Conservation (phyloP, 2,113 vertebrate species). For the Sarotherodon lohbergeri region DNA sequence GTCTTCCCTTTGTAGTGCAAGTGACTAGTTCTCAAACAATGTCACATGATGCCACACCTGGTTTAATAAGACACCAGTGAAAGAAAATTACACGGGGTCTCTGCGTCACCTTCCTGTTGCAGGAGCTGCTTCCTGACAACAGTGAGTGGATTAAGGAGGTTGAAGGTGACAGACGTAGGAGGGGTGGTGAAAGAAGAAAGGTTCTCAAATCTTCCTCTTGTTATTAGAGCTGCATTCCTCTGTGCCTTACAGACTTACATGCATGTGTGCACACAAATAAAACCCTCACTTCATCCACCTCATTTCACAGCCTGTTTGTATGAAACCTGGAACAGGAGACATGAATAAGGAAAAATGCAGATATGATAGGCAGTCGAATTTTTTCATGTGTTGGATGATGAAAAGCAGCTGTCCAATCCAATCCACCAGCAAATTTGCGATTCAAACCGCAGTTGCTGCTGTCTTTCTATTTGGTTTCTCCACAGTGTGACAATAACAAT, state of each 20-base stretch:
- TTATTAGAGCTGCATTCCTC: background rate
- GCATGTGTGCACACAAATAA: background rate
- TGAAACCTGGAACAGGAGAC: background rate
- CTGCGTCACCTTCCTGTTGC: background rate
- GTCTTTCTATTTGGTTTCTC: background rate
- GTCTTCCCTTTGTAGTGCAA: background rate
- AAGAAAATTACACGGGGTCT: background rate
- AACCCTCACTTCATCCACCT: background rate
- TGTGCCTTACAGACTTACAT: background rate
- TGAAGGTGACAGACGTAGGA: background rate
- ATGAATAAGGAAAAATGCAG: background rate
- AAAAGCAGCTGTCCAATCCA: background rate
- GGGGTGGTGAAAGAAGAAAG: background rate
- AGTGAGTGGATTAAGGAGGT: constrained; percentile 7
- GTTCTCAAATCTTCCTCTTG: background rate
- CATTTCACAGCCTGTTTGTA: background rate
- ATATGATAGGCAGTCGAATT: background rate
- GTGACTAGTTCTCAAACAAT: background rate
- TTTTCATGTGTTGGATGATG: background rate
- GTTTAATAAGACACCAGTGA: background rate
- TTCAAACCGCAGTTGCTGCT: background rate
- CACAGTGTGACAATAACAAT: background rate
- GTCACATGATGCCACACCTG: background rate
- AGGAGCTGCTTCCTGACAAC: constrained; percentile 19
- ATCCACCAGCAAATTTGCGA: background rate